Evolutionary conservation across 2,797 vertebrate genomes (phyloP).

Genomic region (Macropodus opercularis): DNA sequence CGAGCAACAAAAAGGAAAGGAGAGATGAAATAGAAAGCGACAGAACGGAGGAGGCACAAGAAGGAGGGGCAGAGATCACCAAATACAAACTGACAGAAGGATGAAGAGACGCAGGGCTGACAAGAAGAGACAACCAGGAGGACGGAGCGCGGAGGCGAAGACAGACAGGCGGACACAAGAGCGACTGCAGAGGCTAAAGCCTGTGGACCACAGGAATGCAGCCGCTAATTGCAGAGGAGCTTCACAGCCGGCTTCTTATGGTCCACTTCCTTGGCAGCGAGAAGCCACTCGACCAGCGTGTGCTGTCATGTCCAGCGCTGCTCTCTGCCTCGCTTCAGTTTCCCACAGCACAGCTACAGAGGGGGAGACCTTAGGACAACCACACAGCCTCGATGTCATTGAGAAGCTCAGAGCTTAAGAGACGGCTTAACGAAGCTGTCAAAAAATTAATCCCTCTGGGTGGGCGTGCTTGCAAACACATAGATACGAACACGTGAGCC

Average conservation of each 20-base stretch:
- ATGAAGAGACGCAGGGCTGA: slow-evolving; percentile 80
- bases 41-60: slow-evolving; percentile 75
- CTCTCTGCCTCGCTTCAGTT: slow-evolving; percentile 19
- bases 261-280: slow-evolving; percentile 59
- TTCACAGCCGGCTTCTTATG: slow-evolving; percentile 59
- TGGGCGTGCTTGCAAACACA: slow-evolving; percentile 67
- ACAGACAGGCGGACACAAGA: slow-evolving; percentile 44
- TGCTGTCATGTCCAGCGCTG: slow-evolving; percentile 41
- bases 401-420: slow-evolving; percentile 62
- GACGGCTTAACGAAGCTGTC: slow-evolving; percentile 75
- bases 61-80: slow-evolving; percentile 78
- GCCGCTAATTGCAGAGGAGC: slow-evolving; percentile 57
- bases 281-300: slow-evolving; percentile 50
- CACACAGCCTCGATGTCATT: slow-evolving; percentile 47
- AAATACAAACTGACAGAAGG: slow-evolving; percentile 83
- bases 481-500: slow-evolving; percentile 71
- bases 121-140: slow-evolving; percentile 67
- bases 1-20: slow-evolving; percentile 35
- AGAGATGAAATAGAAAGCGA: slow-evolving; percentile 79
- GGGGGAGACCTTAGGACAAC: slow-evolving; percentile 55
- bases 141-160: slow-evolving; percentile 55
- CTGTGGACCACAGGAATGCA: slow-evolving; percentile 48
- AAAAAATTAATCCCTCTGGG: slow-evolving; percentile 78
- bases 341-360: slow-evolving; percentile 40
- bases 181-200: slow-evolving; percentile 39